Percentiles rank a stretch among this genome's conserved stretches.
phyloP scores from a whole-genome alignment of 2,797 vertebrate genomes.

The Amniataba percoides region DNA sequence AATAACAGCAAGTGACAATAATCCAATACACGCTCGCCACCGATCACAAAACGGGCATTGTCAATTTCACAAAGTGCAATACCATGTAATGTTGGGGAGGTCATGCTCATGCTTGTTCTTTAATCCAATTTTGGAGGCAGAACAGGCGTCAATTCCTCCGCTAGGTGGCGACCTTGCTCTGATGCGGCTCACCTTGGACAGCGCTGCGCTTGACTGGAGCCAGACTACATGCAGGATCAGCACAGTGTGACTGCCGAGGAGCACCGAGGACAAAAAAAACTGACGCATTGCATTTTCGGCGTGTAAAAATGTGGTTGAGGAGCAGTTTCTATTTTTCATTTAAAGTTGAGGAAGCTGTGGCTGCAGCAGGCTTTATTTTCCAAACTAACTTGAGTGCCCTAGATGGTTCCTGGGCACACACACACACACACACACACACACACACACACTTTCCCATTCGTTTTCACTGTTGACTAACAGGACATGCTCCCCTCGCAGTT shows the following conservation, averaged over 20 bases:
- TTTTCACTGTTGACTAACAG: slow-evolving; percentile 13
- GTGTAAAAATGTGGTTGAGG: neutral
- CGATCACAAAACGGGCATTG: slow-evolving; percentile 37
- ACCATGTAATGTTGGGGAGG: slow-evolving; percentile 61
- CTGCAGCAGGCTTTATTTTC: neutral
- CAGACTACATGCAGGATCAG: slow-evolving; percentile 67
- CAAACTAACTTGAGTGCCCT: neutral
- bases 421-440: neutral
- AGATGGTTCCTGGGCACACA: neutral
- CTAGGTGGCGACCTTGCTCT: slow-evolving; percentile 82
- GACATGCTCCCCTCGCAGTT: neutral
- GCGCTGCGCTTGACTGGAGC: slow-evolving; percentile 64
- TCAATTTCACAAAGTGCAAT: slow-evolving; percentile 75
- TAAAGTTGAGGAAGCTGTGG: neutral
- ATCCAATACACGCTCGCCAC: slow-evolving; percentile 55
- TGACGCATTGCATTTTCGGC: slow-evolving; percentile 50
- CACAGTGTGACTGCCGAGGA: slow-evolving; percentile 42
- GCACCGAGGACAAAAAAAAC: slow-evolving; percentile 37
- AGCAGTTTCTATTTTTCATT: neutral
- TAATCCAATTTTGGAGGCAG: slow-evolving; percentile 69
- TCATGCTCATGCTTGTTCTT: slow-evolving; percentile 69
- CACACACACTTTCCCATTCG: neutral
- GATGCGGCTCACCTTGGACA: slow-evolving; percentile 52
- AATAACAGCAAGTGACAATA: slow-evolving; percentile 66
- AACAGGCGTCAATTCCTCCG: slow-evolving; percentile 58